A percentile compares a stretch with the other conserved stretches of the same genome.
These are phyloP conservation scores for Atta cephalotes DNA, from an alignment of 1,140 invertebrate species.

Conservation along the genomic window DNA sequence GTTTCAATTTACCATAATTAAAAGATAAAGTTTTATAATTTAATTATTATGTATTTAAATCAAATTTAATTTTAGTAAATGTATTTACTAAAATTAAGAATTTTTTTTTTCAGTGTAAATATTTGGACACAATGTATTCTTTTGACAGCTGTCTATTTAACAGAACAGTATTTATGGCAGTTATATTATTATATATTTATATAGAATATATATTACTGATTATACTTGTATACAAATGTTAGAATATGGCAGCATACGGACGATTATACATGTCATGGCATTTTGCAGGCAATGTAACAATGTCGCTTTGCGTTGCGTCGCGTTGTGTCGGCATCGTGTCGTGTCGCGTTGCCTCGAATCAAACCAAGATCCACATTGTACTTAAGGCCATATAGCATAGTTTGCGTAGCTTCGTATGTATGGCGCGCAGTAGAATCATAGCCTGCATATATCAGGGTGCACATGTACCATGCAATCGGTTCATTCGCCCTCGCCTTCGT, in stretches of 20 bases:
- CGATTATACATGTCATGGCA: conserved; percentile 52
- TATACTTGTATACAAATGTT: conserved; percentile 35
- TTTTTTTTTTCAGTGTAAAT: too few relatives aligned
- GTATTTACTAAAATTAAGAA: too few relatives aligned
- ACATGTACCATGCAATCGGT: conserved; percentile 12
- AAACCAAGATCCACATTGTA: conserved; percentile 54
- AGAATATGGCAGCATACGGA: neutral
- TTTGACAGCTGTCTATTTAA: neutral
- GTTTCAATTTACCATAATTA: too few relatives aligned
- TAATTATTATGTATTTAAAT: too few relatives aligned
- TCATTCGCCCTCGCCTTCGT: conserved; percentile 26
- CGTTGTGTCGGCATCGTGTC: conserved; percentile 12
- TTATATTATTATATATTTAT: neutral
- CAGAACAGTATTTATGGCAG: neutral
- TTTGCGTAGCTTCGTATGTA: conserved; percentile 16
- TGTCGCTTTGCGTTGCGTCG: conserved; percentile 34
- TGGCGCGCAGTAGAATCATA: conserved; percentile 26
- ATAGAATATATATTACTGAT: conserved; percentile 8
- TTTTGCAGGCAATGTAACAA: conserved; percentile 28
- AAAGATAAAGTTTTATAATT: too few relatives aligned
- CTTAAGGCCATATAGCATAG: conserved; percentile 43
- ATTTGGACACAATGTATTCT: neutral
- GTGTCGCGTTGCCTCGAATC: conserved; percentile 51
- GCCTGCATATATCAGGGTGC: conserved; percentile 38
- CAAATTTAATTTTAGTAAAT: too few relatives aligned